These are phyloP conservation scores for Lepidotrigona ventralis DNA, from an alignment of 1,140 invertebrate genomes.

Conservation along the genomic window DNA sequence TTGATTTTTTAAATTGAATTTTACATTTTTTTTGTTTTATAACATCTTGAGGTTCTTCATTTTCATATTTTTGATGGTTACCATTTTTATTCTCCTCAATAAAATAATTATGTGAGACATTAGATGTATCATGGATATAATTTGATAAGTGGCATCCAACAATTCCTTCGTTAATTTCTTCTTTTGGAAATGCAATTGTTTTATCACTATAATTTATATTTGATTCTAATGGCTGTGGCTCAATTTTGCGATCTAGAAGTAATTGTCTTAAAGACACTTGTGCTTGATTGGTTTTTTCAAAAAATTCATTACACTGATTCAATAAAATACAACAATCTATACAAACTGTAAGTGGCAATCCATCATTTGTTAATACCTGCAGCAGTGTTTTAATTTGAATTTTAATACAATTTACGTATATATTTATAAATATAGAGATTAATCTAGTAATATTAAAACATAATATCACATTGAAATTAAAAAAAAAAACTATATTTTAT, in stretches of 20 bases:
- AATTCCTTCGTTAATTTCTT: conserved; percentile 56
- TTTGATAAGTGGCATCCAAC: conserved; percentile 60
- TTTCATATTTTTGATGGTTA: conserved; percentile 50
- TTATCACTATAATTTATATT: conserved; percentile 70
- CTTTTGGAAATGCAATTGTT: conserved; percentile 63
- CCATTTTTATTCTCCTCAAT: conserved; percentile 47
- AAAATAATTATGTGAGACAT: conserved; percentile 56
- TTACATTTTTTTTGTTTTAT: conserved; percentile 68
- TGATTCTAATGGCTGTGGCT: conserved; percentile 54
- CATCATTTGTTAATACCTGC: conserved; percentile 73
- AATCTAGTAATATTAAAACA: neutral
- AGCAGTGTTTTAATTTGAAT: conserved; percentile 7
- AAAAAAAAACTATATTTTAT: neutral
- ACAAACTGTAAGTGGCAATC: conserved; percentile 75
- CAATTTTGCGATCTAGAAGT: conserved; percentile 66
- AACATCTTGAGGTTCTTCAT: conserved; percentile 39
- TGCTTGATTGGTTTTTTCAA: conserved; percentile 77
- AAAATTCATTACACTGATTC: conserved; percentile 77
- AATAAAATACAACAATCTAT: conserved; percentile 76
- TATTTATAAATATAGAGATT: neutral
- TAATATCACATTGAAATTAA: neutral
- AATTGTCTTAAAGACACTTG: conserved; percentile 73
- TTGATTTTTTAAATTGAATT: conserved; percentile 61
- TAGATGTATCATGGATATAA: conserved; percentile 61
- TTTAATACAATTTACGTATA: neutral